Conservation (phyloP, 2,888 invertebrate genomes). For the Agelastica alni region DNA sequence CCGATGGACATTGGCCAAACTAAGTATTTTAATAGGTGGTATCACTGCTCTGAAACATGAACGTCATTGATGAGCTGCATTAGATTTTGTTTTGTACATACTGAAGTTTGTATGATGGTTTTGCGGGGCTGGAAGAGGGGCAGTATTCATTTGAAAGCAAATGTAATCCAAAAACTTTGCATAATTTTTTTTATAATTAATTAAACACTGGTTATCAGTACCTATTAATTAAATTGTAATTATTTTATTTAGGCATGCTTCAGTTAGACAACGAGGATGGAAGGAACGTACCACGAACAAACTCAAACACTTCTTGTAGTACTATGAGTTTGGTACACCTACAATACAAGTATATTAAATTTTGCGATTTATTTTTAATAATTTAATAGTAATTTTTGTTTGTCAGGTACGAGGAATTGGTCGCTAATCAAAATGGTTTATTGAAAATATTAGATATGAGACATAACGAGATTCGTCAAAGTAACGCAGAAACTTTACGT, state of each 20-base stretch:
- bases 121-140: too few relatives aligned
- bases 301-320: conserved; percentile 57
- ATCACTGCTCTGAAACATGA: too few relatives aligned
- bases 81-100: too few relatives aligned
- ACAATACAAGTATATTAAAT: conserved; percentile 59
- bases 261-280: conserved; percentile 33
- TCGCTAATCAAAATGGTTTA: conserved; percentile 48
- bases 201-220: too few relatives aligned
- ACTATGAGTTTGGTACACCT: conserved; percentile 62
- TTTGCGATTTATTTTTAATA: too few relatives aligned
- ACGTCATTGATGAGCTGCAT: too few relatives aligned
- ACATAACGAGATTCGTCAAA: conserved; percentile 46
- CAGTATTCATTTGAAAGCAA: too few relatives aligned
- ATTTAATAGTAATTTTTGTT: not conserved
- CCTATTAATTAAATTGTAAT: too few relatives aligned
- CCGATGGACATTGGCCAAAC: too few relatives aligned
- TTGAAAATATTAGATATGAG: conserved; percentile 48
- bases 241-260: conserved; percentile 44
- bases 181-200: too few relatives aligned
- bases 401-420: conserved; percentile 51
- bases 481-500: conserved; percentile 44
- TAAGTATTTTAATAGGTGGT: too few relatives aligned
- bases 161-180: not conserved
- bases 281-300: conserved; percentile 26
- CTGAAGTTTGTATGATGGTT: too few relatives aligned